Evolutionary conservation across 2,797 vertebrate genomes (phyloP), one percentile per base, ranked within the genome.

Genomic region (Catharus ustulatus): DNA sequence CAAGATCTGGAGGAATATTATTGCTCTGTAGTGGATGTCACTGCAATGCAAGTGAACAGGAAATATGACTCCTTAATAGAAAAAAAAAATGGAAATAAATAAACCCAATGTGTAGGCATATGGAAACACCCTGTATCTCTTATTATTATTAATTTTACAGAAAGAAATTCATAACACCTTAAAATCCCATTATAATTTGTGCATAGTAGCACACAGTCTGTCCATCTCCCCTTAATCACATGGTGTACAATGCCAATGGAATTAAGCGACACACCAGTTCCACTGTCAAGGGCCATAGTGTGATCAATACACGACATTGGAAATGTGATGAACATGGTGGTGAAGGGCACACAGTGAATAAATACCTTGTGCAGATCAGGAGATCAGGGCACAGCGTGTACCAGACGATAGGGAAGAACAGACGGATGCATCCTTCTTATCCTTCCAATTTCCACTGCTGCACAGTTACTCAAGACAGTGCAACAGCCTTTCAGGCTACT

Each of bases 281-380:
- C 42, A 23, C 64, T 87, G 87, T 73, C 87, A 92, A 89, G 68
- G 84, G 48, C 67, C 63, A 58, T 74, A 45, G 27, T 20, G 51
- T 64, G 94, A 95, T 95, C 90, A 87, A 95, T 95, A 67, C 16
- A 27, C 23, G 0, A 15, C 0, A 3, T 0, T 81, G 90, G 83
- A 86, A 93, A 78, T 43, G 85, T n/a, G 80, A 88, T 54, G 90
- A 88, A 45, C 76, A 29, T 19, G 32, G 73, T 4, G 4, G 86
- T 67, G 80, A 91, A 95, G 90, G 94, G 80, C 85, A 85, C 30
- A 58, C 69, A 77, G 83, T 94, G 90, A 95, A 91, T 81, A 58
- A 96, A 93, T 67, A 57, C 83, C 77, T 86, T 27, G 88, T 72
- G 77, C 73, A 95, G 90, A 95, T 95, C 92, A 75, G 89, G 54